These are phyloP conservation scores for Limnephilus rhombicus DNA, from an alignment of 2,888 invertebrate species.

Conservation along the genomic window DNA sequence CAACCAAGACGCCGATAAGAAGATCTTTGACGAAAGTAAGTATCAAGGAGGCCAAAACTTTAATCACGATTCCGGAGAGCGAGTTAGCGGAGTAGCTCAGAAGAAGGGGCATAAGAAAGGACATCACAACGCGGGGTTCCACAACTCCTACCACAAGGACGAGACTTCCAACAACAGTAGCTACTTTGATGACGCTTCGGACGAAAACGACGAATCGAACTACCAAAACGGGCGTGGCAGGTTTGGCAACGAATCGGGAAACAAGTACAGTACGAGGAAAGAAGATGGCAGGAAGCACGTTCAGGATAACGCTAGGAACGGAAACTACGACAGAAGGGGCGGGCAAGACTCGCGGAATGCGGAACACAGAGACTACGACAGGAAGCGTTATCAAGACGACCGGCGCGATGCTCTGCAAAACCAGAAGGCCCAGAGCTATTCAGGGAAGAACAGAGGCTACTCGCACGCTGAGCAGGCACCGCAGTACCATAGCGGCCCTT, in stretches of 20 bases:
- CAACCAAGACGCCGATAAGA: constrained; percentile 75
- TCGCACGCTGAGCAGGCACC: constrained; percentile 54
- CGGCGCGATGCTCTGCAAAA: constrained; percentile 73
- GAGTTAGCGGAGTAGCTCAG: constrained; percentile 72
- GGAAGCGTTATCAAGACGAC: constrained; percentile 76
- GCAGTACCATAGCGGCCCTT: constrained; percentile 73
- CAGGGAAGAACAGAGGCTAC: constrained; percentile 71
- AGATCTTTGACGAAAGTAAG: constrained; percentile 74
- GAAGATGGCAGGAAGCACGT: constrained; percentile 74
- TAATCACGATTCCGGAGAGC: constrained; percentile 75
- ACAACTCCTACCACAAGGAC: constrained; percentile 84
- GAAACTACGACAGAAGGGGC: constrained; percentile 73
- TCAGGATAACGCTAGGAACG: constrained; percentile 72
- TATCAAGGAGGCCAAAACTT: constrained; percentile 74
- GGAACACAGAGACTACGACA: constrained; percentile 74
- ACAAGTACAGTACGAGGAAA: constrained; percentile 74
- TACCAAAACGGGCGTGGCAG: constrained; percentile 74
- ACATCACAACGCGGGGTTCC: constrained; percentile 83
- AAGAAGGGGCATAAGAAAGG: constrained; percentile 82
- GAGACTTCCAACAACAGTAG: constrained; percentile 84
- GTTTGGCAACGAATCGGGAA: constrained; percentile 73
- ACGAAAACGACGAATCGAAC: constrained; percentile 75
- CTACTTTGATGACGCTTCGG: constrained; percentile 81
- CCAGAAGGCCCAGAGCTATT: constrained; percentile 72
- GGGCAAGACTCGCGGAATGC: constrained; percentile 73